Conservation (phyloP, 2,113 vertebrate genomes). For the Strigops habroptila region DNA sequence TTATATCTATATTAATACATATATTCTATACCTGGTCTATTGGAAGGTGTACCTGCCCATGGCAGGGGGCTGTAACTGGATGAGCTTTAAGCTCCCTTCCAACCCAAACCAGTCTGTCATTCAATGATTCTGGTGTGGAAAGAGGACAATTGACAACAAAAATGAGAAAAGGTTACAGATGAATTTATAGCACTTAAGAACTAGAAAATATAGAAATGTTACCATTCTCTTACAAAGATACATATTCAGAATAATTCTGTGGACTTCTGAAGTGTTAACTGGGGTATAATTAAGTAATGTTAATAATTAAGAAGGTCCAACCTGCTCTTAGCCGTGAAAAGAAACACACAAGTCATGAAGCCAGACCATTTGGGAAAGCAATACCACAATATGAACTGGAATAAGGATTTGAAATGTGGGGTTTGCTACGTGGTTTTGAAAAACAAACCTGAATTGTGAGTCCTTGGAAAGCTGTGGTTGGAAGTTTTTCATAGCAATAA, state of each 20-base stretch:
- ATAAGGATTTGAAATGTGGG: neutral
- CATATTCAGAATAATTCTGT: neutral
- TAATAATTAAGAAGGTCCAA: neutral
- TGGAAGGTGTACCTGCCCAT: neutral
- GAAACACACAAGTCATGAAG: neutral
- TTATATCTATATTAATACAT: neutral
- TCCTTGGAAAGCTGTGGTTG: neutral
- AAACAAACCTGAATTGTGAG: neutral
- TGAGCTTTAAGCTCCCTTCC: neutral
- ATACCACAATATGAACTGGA: neutral
- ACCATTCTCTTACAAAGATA: neutral
- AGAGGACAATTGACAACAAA: neutral
- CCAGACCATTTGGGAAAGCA: neutral
- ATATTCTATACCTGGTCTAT: neutral
- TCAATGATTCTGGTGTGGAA: neutral
- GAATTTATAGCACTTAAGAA: neutral
- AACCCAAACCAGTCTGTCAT: neutral
- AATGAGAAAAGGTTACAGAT: neutral
- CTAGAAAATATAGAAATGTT: neutral
- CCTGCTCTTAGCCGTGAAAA: neutral
- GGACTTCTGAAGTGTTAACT: neutral
- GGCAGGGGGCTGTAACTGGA: neutral
- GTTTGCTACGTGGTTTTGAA: fast-evolving
- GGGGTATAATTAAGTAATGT: neutral
- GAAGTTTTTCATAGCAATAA: neutral